A percentile compares a stretch with the other conserved stretches of the same genome.
Evolutionary conservation across 2,797 vertebrate genomes (phyloP).

Genomic region (Tiaroga cobitis): DNA sequence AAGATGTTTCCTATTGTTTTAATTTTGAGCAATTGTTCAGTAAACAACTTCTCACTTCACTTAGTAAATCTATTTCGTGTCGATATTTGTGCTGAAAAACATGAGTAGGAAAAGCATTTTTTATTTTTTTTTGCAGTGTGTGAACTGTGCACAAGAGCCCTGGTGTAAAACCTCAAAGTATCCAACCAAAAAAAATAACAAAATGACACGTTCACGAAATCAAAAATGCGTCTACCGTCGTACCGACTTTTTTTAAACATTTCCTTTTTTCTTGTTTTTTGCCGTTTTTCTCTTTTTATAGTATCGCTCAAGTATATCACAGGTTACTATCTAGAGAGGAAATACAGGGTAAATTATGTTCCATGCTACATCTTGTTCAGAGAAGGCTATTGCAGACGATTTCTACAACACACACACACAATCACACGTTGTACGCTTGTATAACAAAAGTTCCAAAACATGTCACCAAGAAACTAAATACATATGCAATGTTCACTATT

Average conservation of each 20-base stretch:
- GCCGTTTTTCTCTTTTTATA: constrained; percentile 75
- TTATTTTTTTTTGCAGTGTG: neutral
- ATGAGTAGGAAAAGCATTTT: no score
- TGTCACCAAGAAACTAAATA: constrained; percentile 88
- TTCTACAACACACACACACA: constrained; percentile 90
- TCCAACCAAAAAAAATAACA: constrained; percentile 59
- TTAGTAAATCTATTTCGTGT: neutral
- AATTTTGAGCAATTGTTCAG: neutral
- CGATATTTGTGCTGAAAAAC: neutral
- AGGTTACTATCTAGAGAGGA: constrained; percentile 76
- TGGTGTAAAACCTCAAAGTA: constrained; percentile 76
- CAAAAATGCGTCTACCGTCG: constrained; percentile 70
- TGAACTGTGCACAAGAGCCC: constrained; percentile 64
- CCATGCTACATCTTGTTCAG: constrained; percentile 87
- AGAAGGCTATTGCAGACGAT: constrained; percentile 90
- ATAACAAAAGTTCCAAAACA: constrained; percentile 86
- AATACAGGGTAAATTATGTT: constrained; percentile 78
- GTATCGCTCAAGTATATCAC: constrained; percentile 78
- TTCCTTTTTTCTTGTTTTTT: constrained; percentile 65
- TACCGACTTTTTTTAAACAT: constrained; percentile 68
- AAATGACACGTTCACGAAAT: constrained; percentile 62
- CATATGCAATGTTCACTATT: constrained; percentile 87
- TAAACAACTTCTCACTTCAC: no score
- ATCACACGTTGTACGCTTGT: constrained; percentile 85
- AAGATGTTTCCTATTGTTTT: neutral